Base-by-base conservation (phyloP, 1,140 invertebrate species). In the Zophobas atratus region DNA sequence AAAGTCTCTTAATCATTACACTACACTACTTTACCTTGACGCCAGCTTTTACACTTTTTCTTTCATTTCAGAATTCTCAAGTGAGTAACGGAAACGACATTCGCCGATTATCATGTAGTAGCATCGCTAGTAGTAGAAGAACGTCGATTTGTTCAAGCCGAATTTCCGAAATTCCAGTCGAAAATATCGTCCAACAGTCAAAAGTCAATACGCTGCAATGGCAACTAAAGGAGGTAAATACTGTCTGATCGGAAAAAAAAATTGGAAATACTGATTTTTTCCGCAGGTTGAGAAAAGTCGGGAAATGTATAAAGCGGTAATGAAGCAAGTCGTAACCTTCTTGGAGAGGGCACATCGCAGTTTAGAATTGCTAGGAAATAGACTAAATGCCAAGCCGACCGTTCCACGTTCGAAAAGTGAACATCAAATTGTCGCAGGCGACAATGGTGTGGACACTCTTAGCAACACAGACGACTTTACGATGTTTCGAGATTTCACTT, bases 171-270 rank as follows among this genome's bases (percentile, higher is more conserved):
- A 80, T 82, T 48, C 83, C 84, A 2, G 81, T 86, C 1, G 92
- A 94, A 88, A 91, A 90, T 81, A 90, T 91, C 77, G 90, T 90
- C 71, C 88, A 93, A 76, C 92, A 94, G 85, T 92, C 92, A 82
- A 92, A 94, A 86, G 90, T 94, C 80, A 92, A 94, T 81, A 93
- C 93, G 70, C 87, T 95, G 76, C 90, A 94, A 84, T 95, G 94
- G 94, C 93, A 94, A 86, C 85, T 95, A 56, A 92, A 93, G 88
- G 93, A 95, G 92, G 94, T 94, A 88, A 84, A 86, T 56, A 5
- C 83, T 81, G 81, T 84, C 83, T 76, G 72, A 56, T 77, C 0
- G 43, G 3, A 55, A 73, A 74, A 74, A 46, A 46, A 46, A 71
- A 34, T 49, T 76, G 70, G 20, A 20, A 20, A 56, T 55, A 73